Base-by-base conservation (phyloP, 2,113 vertebrate species). In the Malurus elegans region DNA sequence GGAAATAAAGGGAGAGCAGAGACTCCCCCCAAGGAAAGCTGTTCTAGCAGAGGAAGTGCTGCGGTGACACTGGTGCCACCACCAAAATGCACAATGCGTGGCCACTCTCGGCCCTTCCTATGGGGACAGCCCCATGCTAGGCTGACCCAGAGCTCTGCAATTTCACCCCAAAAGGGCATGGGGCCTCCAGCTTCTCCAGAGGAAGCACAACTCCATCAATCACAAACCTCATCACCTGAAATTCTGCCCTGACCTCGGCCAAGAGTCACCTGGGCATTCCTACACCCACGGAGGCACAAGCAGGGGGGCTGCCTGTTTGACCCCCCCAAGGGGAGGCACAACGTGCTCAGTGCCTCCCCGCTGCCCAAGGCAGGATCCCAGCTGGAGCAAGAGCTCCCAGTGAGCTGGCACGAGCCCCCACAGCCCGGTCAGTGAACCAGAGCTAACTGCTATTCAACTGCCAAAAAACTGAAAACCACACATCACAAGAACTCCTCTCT, bases 351-450 rank as follows among this genome's bases (percentile, higher is more conserved):
- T 36, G 57, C 10, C 34, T 19, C 56, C 4, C 5, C 9, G 3
- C 28, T 9, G 18, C 32, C 62, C 21, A 26, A 32, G 6, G 2
- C 40, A 47, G 60, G 18, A 29, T 12, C 85, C 40, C 51, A 74
- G 67, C 34, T 20, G 6, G 21, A 90, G 87, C 44, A 58, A 3
- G 64, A 57, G 79, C 29, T 79, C n/a, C 65, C 56, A 20, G 34
- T 0, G 0, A 3, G 26, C 25, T 61, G 34, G 60, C 57, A 51
- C 4, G 2, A 47, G 26, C n/a, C 4, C 29, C 32, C 6, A 1
- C 25, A 65, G 72, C 25, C 10, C 0, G 0, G 34, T 4, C 80
- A 42, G 42, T 13, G 74, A 67, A 56, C 74, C 48, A 18, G 18
- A 90, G 75, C 72, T 23, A 79, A 66, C 12, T 51, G 82, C 48